Evolutionary conservation across 2,113 vertebrate species (phyloP).

Genomic region (Tiliqua scincoides): DNA sequence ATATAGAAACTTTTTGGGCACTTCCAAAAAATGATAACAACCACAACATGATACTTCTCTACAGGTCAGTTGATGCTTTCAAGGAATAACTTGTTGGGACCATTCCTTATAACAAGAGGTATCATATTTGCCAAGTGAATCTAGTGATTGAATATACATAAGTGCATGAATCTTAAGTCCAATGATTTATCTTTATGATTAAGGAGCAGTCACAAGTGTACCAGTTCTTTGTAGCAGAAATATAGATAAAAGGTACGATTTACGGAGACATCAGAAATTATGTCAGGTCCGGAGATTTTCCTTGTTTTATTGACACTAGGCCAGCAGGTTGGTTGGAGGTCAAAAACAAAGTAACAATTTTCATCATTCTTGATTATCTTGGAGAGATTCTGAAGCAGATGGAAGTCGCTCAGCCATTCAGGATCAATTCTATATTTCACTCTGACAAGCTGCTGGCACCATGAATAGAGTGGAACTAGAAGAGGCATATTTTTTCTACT

Average conservation of each 20-base stretch:
- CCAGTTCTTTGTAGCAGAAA: slow-evolving; percentile 61
- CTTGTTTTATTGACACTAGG: slow-evolving; percentile 68
- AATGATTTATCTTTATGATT: slow-evolving; percentile 50
- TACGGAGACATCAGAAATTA: slow-evolving; percentile 62
- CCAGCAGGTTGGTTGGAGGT: slow-evolving; percentile 71
- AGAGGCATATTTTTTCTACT: slow-evolving; percentile 62
- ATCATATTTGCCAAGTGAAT: slow-evolving; percentile 39
- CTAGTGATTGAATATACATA: slow-evolving; percentile 21
- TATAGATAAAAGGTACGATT: slow-evolving; percentile 67
- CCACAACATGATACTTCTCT: not conserved
- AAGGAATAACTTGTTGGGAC: slow-evolving; percentile 19
- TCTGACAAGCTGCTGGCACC: slow-evolving; percentile 70
- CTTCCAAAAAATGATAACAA: not conserved
- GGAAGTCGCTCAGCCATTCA: slow-evolving; percentile 71
- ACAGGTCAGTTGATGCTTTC: not conserved
- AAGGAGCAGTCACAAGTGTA: slow-evolving; percentile 48
- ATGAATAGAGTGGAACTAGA: slow-evolving; percentile 58
- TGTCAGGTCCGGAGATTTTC: slow-evolving; percentile 57
- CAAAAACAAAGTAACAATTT: slow-evolving; percentile 74
- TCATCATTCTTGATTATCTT: slow-evolving; percentile 75
- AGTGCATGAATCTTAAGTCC: slow-evolving; percentile 43
- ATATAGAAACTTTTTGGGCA: not conserved
- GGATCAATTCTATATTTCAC: slow-evolving; percentile 66
- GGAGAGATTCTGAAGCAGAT: slow-evolving; percentile 73
- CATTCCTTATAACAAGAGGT: not conserved